Evolutionary conservation across 2,888 invertebrate genomes (phyloP), one percentile per base, ranked within the genome.

Genomic region (Orthosia gracilis): DNA sequence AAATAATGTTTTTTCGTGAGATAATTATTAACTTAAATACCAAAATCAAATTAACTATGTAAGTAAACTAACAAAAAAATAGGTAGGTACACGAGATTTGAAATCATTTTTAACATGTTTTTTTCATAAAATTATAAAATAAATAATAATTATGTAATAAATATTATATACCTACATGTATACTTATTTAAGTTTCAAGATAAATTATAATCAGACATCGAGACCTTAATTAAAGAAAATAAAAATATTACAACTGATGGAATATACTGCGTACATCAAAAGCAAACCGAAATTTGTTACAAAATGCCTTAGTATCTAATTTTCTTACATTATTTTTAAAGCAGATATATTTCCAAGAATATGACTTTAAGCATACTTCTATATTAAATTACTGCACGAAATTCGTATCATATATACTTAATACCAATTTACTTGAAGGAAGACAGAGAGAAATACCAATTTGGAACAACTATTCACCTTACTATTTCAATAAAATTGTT

Each of bases 331-430:
- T 57, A n/a, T 58, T 55, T 69, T 69, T 76, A 80, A 76, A 80
- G 80, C 79, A 66, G 57, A 69, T 76, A 74, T 17, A 66, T 66
- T 54, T 58, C 62, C 76, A 80, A 63, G 62, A 79, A 62, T 64
- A 66, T 40, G 61, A 69, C 73, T 78, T 78, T 18, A 78, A 67
- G 73, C 67, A 62, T 80, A 65, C 31, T 50, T 55, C 18, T 57
- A 63, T 23, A 49, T 63, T 31, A 62, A 57, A 58, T 58, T 23
- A 66, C 50, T 67, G 18, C 50, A 66, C 40, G n/a, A 67, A 47
- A 64, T 80, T 76, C 59, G 50, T 64, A 52, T 54, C 18, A 18
- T 45, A 18, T n/a, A 18, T 61, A 49, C 26, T 52, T 52, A 68
- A 61, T 54, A 69, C 50, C 49, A 49, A 57, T 65, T 68, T 26